phyloP scores from a whole-genome alignment of 2,797 vertebrate species.

The Coilia nasus region DNA sequence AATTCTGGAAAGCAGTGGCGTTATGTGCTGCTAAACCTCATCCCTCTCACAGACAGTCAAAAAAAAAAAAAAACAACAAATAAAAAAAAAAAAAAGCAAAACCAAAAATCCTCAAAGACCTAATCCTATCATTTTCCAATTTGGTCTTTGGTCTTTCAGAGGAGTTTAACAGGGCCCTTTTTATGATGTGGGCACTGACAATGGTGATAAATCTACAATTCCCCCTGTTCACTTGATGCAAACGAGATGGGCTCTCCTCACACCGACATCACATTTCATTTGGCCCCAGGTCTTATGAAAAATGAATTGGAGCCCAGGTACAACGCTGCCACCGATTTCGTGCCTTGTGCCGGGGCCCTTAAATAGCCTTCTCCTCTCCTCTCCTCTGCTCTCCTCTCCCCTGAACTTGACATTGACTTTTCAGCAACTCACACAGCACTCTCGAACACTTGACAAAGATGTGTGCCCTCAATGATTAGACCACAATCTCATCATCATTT shows the following conservation, averaged over 20 bases:
- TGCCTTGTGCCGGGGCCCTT: conserved; percentile 32
- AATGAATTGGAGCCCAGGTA: conserved; percentile 69
- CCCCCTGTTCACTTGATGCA: conserved; percentile 56
- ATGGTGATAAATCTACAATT: conserved; percentile 69
- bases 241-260: conserved; percentile 58
- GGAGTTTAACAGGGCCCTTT: conserved; percentile 69
- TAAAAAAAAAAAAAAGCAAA: no score
- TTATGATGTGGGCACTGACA: conserved; percentile 74
- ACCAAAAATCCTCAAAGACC: conserved; percentile 37
- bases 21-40: conserved; percentile 62
- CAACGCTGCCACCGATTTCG: conserved; percentile 48
- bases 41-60: conserved; percentile 54
- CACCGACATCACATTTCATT: conserved; percentile 65
- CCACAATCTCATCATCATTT: neutral
- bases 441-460: neutral
- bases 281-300: conserved; percentile 68
- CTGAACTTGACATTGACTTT: conserved; percentile 11
- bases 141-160: conserved; percentile 59
- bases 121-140: conserved; percentile 66
- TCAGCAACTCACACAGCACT: conserved; percentile 27
- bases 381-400: neutral
- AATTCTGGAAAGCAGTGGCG: conserved; percentile 8
- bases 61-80: conserved; percentile 18
- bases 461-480: neutral
- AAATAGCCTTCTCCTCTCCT: conserved; percentile 32